Evolutionary conservation across 2,888 invertebrate genomes (phyloP), one percentile per base, ranked within the genome.

Genomic region (Stenodera caucasica): DNA sequence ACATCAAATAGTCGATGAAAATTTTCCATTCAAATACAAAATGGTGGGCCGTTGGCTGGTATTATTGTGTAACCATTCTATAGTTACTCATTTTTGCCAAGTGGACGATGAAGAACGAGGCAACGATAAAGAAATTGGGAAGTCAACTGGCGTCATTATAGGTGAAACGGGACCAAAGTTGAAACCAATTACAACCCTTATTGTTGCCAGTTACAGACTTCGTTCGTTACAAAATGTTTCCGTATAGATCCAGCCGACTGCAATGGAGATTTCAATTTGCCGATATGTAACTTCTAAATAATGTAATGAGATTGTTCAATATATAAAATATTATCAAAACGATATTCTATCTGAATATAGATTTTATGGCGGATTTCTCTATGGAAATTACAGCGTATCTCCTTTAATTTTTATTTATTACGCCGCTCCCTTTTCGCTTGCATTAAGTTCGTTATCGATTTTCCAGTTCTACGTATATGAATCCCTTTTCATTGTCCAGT

Each of bases 131-230:
- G 65, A 54, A 62, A 67, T 67, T 70, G 69, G 67, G 68, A 68
- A 68, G 67, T 69, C 68, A 62, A 71, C 70, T 70, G 67, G 70
- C 71, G 71, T 77, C 76, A 75, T 75, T 75, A 76, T 74, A 73
- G 74, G 73, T 75, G 75, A 75, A 72, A 71, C 67, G 70, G 72
- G 76, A 77, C 77, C 76, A 77, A 74, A 78, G 78, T 78, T 78
- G 78, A 75, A 79, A 77, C 77, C 79, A 80, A 80, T 80, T 80
- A 80, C 78, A n/a, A 70, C 69, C 68, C 61, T 73, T 73, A 78
- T 80, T 80, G 80, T 79, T 80, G 80, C 78, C 79, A 79, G 74
- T 74, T 72, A 75, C 80, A 79, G 80, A 75, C 72, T 69, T 69
- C n/a, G 67, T 70, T 71, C 73, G 73, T 70, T 74, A 71, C 72